Evolutionary conservation across 1,140 invertebrate species (phyloP), one percentile per base, ranked within the genome.

Genomic region (Potamilus streckersoni): DNA sequence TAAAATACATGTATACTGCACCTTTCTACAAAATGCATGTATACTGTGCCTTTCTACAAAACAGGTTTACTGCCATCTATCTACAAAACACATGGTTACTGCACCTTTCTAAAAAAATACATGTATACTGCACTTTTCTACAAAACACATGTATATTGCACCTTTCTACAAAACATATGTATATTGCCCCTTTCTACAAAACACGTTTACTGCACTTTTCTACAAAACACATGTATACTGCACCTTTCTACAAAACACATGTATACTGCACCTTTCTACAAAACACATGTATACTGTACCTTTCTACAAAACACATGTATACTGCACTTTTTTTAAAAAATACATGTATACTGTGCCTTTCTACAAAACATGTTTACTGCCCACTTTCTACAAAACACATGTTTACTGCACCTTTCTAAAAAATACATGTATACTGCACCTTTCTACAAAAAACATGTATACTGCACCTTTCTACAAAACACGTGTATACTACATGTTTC

Each of bases 21-120:
- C 89, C 84, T 85, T 89, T 89, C 38, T 38, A 8, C 38, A 38
- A 38, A 38, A 23, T 27, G 2, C 1, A 27, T 27, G 27, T 27
- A n/a, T n/a, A n/a, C n/a, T n/a, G n/a, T n/a, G n/a, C n/a, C 89
- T 83, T 85, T 89, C 89, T 64, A 91, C 38, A 38, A 38, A 38
- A 38, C 57, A 17, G 14, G 49, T 58, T 23, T 31, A 69, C 14
- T 63, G 62, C n/a, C 79, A 87, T 88, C 84, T 85, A 89, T 89
- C 38, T 38, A 8, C 38, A 38, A 38, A 38, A 38, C 57, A 17
- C 60, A 58, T 57, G 49, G 38, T 23, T 31, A 69, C 14, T 63
- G 62, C 79, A 87, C 89, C 83, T 85, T 89, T 89, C 38, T 38
- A n/a, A 8, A 2, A 38, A 38, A 38, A 23, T 27, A 17, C 60